Evolutionary conservation across 2,888 invertebrate species (phyloP).

Genomic region (Cantharis rustica): DNA sequence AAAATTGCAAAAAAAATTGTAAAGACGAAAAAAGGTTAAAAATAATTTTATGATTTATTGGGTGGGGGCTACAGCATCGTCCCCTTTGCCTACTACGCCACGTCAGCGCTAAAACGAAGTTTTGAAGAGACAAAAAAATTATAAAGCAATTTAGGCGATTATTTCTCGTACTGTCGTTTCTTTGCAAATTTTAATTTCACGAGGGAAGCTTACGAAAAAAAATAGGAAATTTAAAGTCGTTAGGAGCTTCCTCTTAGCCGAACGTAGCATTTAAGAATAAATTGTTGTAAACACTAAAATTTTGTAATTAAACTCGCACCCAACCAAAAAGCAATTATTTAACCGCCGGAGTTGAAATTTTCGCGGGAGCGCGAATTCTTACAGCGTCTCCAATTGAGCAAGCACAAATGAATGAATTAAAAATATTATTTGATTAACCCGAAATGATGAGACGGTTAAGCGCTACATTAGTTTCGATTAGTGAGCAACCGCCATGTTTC

Average conservation of each 20-base stretch:
- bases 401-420: not conserved
- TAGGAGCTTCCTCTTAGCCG: not conserved
- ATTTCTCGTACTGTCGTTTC: not conserved
- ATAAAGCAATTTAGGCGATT: not conserved
- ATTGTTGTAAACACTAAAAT: not conserved
- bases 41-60: not conserved
- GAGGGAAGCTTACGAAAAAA: not conserved
- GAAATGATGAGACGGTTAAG: not conserved
- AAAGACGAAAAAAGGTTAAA: not conserved
- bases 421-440: not conserved
- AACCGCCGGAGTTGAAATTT: not conserved
- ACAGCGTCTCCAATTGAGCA: not conserved
- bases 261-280: not conserved
- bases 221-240: not conserved
- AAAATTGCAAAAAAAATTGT: not conserved
- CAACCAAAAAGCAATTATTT: not conserved
- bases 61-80: not conserved
- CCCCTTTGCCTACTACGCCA: not conserved
- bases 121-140: not conserved
- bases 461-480: not conserved
- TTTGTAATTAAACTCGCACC: not conserved
- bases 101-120: not conserved
- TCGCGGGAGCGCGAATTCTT: not conserved
- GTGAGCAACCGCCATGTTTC: not conserved
- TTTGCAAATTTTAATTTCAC: not conserved